Evolutionary conservation across 2,797 vertebrate species (phyloP).

Genomic region (Carcharodon carcharias): DNA sequence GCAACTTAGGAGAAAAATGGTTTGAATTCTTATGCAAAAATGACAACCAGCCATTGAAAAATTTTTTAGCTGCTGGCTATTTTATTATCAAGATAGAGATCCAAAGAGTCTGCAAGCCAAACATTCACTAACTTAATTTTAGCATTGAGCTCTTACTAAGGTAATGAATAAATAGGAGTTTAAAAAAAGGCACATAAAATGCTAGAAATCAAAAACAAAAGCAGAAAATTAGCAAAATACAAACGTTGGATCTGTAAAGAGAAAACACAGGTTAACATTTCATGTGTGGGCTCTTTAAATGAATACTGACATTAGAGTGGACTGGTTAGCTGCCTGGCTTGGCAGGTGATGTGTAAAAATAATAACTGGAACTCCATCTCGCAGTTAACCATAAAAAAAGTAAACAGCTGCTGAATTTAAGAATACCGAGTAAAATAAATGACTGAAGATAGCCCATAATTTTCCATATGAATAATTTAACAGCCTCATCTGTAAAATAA

Average conservation of each 20-base stretch:
- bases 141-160: background rate
- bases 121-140: background rate
- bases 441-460: slow-evolving; percentile 18
- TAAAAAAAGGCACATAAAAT: background rate
- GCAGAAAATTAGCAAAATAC: background rate
- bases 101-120: background rate
- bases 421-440: slow-evolving; percentile 16
- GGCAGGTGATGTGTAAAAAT: background rate
- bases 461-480: slow-evolving; percentile 30
- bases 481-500: slow-evolving; percentile 18
- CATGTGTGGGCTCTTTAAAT: background rate
- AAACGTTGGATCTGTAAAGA: background rate
- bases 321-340: background rate
- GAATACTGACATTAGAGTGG: background rate
- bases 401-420: slow-evolving; percentile 18
- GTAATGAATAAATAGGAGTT: background rate
- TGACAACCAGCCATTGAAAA: background rate
- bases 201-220: background rate
- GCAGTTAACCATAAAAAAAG: background rate
- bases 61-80: background rate
- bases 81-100: background rate
- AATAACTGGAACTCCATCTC: background rate
- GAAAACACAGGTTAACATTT: background rate
- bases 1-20: background rate
- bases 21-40: background rate